phyloP scores from a whole-genome alignment of 1,140 invertebrate genomes.

The Fopius arisanus region DNA sequence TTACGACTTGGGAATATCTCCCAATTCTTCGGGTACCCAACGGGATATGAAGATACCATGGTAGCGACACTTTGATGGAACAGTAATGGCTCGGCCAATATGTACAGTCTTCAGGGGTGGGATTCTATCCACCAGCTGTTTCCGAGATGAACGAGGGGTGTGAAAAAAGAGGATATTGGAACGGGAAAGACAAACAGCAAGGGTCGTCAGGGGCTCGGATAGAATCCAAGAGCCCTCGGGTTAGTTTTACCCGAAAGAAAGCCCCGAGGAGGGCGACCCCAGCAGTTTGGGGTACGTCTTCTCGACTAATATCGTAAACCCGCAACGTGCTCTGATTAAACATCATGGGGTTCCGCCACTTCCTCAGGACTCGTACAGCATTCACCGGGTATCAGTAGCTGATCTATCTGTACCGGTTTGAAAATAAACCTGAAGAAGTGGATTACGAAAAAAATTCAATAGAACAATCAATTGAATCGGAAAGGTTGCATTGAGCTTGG shows the following conservation, averaged over 20 bases:
- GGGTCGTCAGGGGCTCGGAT: not conserved
- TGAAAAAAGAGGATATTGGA: conserved; percentile 3
- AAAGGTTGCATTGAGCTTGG: no score
- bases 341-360: conserved; percentile 55
- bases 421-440: no score
- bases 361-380: not conserved
- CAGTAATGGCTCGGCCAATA: conserved; percentile 46
- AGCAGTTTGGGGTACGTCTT: conserved; percentile 35
- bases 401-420: no score
- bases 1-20: no score
- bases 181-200: conserved; percentile 1
- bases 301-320: conserved; percentile 62
- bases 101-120: conserved; percentile 33
- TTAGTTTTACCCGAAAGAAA: conserved; percentile 14
- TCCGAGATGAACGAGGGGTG: conserved; percentile 13
- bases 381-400: not conserved
- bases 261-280: not conserved
- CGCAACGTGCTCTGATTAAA: conserved; percentile 65
- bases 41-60: not conserved
- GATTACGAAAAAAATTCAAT: no score
- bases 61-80: conserved; percentile 43
- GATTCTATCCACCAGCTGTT: conserved; percentile 8
- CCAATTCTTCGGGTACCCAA: not conserved
- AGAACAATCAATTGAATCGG: no score
- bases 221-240: conserved; percentile 36